phyloP scores from a whole-genome alignment of 2,888 invertebrate genomes.

The Psococerastis gibbosa region DNA sequence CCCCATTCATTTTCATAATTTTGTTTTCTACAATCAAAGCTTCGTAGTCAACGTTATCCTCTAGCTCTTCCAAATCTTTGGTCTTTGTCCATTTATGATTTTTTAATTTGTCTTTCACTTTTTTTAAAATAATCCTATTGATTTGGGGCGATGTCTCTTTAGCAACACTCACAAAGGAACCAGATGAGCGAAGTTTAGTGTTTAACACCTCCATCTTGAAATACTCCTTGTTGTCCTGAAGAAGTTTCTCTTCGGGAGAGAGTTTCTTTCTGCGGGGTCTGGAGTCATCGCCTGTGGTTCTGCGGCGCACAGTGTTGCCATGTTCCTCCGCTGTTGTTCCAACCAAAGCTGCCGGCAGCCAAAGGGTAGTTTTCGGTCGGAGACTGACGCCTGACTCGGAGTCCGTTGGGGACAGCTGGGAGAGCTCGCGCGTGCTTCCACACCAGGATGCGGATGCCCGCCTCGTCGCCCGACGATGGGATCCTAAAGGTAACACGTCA shows the following conservation, averaged over 20 bases:
- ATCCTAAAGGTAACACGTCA: constrained; percentile 7
- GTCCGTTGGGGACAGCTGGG: constrained; percentile 13
- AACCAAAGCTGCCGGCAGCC: constrained; percentile 1
- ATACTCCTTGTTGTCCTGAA: constrained; percentile 37
- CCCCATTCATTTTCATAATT: constrained; percentile 9
- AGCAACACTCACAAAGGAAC: constrained; percentile 16
- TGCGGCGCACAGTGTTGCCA: not conserved
- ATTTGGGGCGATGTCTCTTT: not conserved
- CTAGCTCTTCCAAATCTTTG: constrained; percentile 23
- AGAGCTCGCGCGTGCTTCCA: constrained; percentile 14
- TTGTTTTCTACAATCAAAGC: not conserved
- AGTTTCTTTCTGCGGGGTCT: constrained; percentile 21
- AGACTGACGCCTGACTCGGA: not conserved
- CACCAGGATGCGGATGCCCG: constrained; percentile 15
- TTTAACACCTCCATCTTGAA: constrained; percentile 55
- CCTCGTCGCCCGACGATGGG: constrained; percentile 5
- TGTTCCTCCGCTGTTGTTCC: constrained; percentile 1
- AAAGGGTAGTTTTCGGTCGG: not conserved
- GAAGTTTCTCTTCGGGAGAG: constrained; percentile 33
- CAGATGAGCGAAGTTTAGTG: constrained; percentile 41
- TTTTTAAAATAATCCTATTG: constrained; percentile 23
- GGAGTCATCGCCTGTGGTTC: not conserved
- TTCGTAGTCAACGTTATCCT: not conserved
- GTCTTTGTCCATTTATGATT: constrained; percentile 22
- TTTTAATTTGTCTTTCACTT: constrained; percentile 19